phyloP scores from a whole-genome alignment of 30 jellyfish, hydroid and myxozoan species.

The Hydra vulgaris region DNA sequence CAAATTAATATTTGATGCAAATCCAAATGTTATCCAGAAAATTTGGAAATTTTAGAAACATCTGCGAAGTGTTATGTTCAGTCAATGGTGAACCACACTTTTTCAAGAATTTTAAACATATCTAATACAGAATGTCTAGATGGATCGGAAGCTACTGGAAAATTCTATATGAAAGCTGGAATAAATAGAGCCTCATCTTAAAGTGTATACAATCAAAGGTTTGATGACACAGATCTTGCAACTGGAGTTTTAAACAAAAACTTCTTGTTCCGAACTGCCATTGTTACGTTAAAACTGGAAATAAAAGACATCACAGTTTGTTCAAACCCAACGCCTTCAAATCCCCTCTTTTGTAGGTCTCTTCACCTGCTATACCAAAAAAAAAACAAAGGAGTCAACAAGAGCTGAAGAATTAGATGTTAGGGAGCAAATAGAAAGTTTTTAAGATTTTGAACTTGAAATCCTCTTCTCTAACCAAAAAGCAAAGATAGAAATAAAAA shows the following conservation, averaged over 20 bases:
- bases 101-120: not conserved
- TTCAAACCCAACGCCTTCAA: not conserved
- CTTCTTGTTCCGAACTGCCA: not conserved
- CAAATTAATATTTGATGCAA: not conserved
- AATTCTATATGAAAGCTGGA: not conserved
- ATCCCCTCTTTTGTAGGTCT: not conserved
- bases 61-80: not conserved
- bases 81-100: not conserved
- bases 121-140: not conserved
- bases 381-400: not conserved
- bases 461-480: not conserved
- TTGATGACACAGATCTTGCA: not conserved
- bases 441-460: not conserved
- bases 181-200: not conserved
- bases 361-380: not conserved
- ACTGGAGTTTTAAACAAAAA: not conserved
- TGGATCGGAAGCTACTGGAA: not conserved
- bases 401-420: not conserved
- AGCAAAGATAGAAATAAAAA: not conserved
- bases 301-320: not conserved
- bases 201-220: not conserved
- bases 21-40: not conserved
- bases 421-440: not conserved
- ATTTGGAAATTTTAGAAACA: not conserved
- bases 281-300: not conserved